Conservation (phyloP, 2,888 invertebrate species). For the Drymonia ruficornis region DNA sequence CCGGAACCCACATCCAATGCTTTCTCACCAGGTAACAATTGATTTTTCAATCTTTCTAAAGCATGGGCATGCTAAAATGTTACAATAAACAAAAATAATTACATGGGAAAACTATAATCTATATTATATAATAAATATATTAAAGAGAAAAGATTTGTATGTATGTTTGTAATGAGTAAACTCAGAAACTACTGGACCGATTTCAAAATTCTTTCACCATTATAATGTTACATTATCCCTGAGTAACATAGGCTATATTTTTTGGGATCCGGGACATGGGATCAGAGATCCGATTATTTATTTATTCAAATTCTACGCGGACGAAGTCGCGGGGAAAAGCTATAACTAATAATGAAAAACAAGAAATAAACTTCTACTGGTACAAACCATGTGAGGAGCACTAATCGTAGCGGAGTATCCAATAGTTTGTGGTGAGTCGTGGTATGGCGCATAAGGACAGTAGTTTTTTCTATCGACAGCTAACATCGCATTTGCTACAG, state of each 20-base stretch:
- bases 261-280: no score
- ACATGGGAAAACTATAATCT: background rate
- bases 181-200: no score
- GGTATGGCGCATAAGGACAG: constrained; percentile 90
- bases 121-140: no score
- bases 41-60: constrained; percentile 92
- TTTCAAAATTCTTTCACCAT: no score
- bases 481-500: constrained; percentile 92
- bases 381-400: constrained; percentile 96
- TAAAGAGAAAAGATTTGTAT: no score
- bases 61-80: constrained; percentile 93
- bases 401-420: constrained; percentile 98
- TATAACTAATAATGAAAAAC: no score
- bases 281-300: no score
- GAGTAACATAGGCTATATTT: no score
- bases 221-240: no score
- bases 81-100: background rate
- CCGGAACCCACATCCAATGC: constrained; percentile 97
- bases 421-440: constrained; percentile 96
- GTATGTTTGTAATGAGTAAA: no score
- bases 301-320: no score
- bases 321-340: no score
- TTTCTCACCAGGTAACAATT: constrained; percentile 89
- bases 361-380: background rate
- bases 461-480: constrained; percentile 94